Evolutionary conservation across 2,797 vertebrate genomes (phyloP), one percentile per base, ranked within the genome.

Genomic region (Urocyon cinereoargenteus): DNA sequence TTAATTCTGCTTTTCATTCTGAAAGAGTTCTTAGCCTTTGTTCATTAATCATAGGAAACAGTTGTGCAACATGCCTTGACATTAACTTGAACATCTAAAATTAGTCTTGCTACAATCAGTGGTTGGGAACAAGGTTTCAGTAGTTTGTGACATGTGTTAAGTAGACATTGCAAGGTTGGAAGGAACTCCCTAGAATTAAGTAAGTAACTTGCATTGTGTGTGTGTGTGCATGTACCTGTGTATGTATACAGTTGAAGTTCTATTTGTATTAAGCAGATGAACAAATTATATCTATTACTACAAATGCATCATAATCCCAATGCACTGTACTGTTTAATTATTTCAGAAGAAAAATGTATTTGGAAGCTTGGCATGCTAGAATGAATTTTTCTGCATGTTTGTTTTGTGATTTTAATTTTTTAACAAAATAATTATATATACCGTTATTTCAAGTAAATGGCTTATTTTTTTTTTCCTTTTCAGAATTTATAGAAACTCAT

Each of bases 21-120:
- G 86, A 97, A 97, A 96, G 86, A 91, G 70, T 96, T 96, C 96
- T 97, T 98, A 90, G 96, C 72, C 96, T 97, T 98, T 96, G 96
- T 98, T 98, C 93, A 93, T 98, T 98, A 97, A 97, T 95, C 94
- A 95, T 66, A 66, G 72, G 55, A 97, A 97, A 97, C 98, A 98
- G 95, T 97, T 98, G 98, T 98, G 97, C 92, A 87, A 97, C 87
- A 86, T 98, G 98, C 94, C 97, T 98, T 96, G 93, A 98, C 95
- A 93, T 97, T 98, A 98, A 98, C 97, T 91, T 97, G 96, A 93
- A 96, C 88, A 91, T 98, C 99, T 99, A 99, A 99, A 99, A 98
- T 99, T 99, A 99, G 99, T 97, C 97, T 96, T 97, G 89, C 98
- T 98, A 78, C 95, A 98, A 93, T 98, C 98, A 98, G 92, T 95